Evolutionary conservation across 2,888 invertebrate species (phyloP).

Genomic region (Himalopsyche japonica): DNA sequence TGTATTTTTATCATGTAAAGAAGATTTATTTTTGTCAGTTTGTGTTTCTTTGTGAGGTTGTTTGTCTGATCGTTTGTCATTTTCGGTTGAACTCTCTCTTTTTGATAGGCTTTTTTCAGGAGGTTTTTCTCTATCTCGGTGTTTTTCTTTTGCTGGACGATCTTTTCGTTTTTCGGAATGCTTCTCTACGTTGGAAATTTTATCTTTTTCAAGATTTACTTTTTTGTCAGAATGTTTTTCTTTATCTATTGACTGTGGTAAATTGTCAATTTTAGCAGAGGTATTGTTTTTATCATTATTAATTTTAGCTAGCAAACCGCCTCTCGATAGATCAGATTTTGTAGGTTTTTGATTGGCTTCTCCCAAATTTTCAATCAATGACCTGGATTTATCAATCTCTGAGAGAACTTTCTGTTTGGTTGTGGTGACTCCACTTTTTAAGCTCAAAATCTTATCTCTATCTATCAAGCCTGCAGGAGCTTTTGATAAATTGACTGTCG

Average conservation of each 20-base stretch:
- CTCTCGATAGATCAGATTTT: neutral
- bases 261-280: no score
- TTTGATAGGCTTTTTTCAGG: conserved; percentile 26
- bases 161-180: conserved; percentile 43
- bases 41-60: neutral
- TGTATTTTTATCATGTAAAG: conserved; percentile 23
- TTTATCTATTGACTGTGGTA: conserved; percentile 42
- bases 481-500: neutral
- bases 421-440: conserved; percentile 42
- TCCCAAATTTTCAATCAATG: neutral
- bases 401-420: conserved; percentile 39
- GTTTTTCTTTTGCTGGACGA: conserved; percentile 43
- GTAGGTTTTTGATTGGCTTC: neutral
- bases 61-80: conserved; percentile 14
- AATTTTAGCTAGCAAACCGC: neutral
- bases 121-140: conserved; percentile 33
- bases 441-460: conserved; percentile 13
- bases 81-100: conserved; percentile 24
- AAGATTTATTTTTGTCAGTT: conserved; percentile 29
- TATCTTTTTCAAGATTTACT: conserved; percentile 43
- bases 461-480: neutral
- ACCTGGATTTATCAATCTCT: conserved; percentile 38
- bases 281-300: conserved; percentile 37
- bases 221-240: conserved; percentile 40
- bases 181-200: conserved; percentile 47